Base-by-base conservation (phyloP, 92 coral and sea anemone genomes). In the Actinostola sp. region DNA sequence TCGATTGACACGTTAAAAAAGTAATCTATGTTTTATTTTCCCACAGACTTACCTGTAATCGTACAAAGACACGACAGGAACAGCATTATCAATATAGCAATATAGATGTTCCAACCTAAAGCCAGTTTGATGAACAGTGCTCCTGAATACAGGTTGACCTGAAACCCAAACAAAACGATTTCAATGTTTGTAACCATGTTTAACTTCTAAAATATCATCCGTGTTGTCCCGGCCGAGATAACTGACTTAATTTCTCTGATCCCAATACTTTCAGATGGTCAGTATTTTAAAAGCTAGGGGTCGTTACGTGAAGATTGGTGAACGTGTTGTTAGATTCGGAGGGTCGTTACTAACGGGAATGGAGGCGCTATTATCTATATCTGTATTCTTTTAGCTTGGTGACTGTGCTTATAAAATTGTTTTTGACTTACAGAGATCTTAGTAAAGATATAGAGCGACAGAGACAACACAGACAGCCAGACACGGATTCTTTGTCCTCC, bases 401-500 rank as follows among this genome's bases (percentile, higher is more conserved):
- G n/a, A n/a, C n/a, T n/a, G n/a, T n/a, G n/a, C 3, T 3, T 36
- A 36, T 63, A 1, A 32, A 23, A 42, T 64, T 28, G 8, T 14
- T 35, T 46, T 66, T 17, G 25, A 80, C 93, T 88, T 79, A 95
- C 99, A 43, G 99, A 95, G 31, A 95, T 95, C 76, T 95, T 95
- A n/a, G 99, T 95, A 78, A 95, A 95, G 69, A 95, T 82, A 34
- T 95, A 95, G 21, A 95, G 83, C 36, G 92, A 77, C 39, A 95
- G 87, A 20, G 99, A 92, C 11, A 95, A 79, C 25, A 88, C 75
- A 0, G 99, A 89, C 11, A 95, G 74, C 90, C 97, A 95, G 53
- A 95, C 79, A 11, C 99, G 89, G 34, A 95, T 84, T 53, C 99
- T 79, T 61, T 86, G 93, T 35, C 99, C 99, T 56, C 99, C 99